These are phyloP conservation scores for Polyergus mexicanus DNA, from an alignment of 1,140 invertebrate genomes.

Conservation along the genomic window DNA sequence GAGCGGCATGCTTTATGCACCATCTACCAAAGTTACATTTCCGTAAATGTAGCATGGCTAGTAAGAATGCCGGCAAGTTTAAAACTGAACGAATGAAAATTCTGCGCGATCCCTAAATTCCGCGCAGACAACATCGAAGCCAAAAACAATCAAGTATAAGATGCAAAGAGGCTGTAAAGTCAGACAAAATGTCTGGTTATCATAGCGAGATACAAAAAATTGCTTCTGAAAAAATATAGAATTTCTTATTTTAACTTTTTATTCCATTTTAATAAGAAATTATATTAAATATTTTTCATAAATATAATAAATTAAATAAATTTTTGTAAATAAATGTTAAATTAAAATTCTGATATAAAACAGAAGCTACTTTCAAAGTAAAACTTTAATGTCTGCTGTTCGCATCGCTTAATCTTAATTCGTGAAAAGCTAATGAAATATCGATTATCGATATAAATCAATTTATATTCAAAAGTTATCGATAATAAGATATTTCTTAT, in stretches of 20 bases:
- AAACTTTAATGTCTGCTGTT: neutral
- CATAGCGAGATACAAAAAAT: neutral
- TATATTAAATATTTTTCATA: neutral
- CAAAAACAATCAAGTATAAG: neutral
- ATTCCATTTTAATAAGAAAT: slow-evolving; percentile 24
- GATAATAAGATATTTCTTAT: neutral
- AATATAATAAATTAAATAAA: slow-evolving; percentile 13
- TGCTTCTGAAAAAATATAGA: neutral
- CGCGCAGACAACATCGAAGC: slow-evolving; percentile 17
- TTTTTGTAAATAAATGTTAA: neutral
- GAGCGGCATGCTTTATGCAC: slow-evolving; percentile 36
- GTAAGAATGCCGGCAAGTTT: slow-evolving; percentile 3
- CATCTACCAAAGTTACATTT: slow-evolving; percentile 35
- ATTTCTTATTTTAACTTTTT: neutral
- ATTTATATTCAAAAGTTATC: neutral
- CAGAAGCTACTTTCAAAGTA: neutral
- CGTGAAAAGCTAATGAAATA: neutral
- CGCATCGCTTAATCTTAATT: slow-evolving; percentile 6
- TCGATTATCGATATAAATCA: neutral
- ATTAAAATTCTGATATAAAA: neutral
- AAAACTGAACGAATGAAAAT: slow-evolving; percentile 34
- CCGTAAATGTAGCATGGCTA: slow-evolving; percentile 4
- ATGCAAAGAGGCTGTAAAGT: neutral
- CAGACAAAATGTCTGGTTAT: neutral
- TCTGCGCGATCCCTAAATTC: slow-evolving; percentile 35